Conservation (phyloP, 1,140 invertebrate genomes). For the Helicoverpa armigera region DNA sequence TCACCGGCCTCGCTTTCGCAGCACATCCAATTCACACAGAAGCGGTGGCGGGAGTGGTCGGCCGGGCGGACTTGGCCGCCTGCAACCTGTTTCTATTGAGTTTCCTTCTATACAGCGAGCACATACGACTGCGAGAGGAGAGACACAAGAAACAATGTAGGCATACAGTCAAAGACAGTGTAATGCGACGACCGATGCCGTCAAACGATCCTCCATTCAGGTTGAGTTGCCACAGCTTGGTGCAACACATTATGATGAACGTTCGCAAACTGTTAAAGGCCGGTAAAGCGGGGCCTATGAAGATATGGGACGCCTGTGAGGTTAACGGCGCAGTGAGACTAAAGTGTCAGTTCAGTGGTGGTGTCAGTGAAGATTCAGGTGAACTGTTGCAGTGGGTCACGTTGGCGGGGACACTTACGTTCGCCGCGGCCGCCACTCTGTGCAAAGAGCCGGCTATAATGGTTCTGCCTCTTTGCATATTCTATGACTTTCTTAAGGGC, state of each 20-base stretch:
- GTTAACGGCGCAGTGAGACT: slow-evolving; percentile 71
- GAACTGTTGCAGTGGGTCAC: slow-evolving; percentile 85
- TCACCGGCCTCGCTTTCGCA: slow-evolving; percentile 96
- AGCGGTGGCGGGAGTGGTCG: slow-evolving; percentile 98
- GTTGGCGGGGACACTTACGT: slow-evolving; percentile 88
- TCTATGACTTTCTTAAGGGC: slow-evolving; percentile 90
- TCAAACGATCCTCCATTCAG: slow-evolving; percentile 72
- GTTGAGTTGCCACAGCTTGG: slow-evolving; percentile 77
- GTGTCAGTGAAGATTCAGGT: slow-evolving; percentile 81
- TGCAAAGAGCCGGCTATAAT: slow-evolving; percentile 98
- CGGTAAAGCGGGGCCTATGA: slow-evolving; percentile 75
- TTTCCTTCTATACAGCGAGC: slow-evolving; percentile 93
- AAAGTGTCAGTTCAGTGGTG: slow-evolving; percentile 79
- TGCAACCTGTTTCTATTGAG: slow-evolving; percentile 96
- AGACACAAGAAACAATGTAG: slow-evolving; percentile 70
- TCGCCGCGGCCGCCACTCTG: slow-evolving; percentile 91
- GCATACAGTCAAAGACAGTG: slow-evolving; percentile 68
- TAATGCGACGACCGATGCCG: slow-evolving; percentile 64
- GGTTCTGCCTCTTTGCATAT: slow-evolving; percentile 94
- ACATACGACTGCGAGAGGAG: slow-evolving; percentile 87
- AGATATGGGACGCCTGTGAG: slow-evolving; percentile 76
- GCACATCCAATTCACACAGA: slow-evolving; percentile 98
- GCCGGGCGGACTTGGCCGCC: slow-evolving; percentile 96
- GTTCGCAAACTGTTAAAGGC: slow-evolving; percentile 76
- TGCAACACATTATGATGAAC: slow-evolving; percentile 80